Evolutionary conservation across 2,113 vertebrate genomes (phyloP).

Genomic region (Harpagus bidentatus): DNA sequence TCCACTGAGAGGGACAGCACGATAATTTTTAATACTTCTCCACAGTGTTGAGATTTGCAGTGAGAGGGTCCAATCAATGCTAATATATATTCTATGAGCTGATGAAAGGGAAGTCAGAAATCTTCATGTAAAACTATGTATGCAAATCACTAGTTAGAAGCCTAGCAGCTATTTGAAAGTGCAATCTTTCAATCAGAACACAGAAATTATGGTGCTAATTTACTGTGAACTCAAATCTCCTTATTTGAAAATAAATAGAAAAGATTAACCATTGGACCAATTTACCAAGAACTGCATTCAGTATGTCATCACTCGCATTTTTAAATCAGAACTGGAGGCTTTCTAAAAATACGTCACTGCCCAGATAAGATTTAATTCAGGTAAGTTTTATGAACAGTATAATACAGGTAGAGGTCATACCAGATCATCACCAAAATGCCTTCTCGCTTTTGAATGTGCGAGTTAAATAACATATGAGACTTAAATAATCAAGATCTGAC

Average conservation of each 20-base stretch:
- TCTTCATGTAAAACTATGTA: neutral
- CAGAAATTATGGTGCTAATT: constrained; percentile 38
- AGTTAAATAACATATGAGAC: neutral
- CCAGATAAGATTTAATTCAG: neutral
- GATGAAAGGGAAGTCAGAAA: constrained; percentile 18
- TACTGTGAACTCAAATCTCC: constrained; percentile 3
- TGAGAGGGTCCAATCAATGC: constrained; percentile 15
- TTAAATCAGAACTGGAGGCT: neutral
- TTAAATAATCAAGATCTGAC: neutral
- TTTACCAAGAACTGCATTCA: neutral
- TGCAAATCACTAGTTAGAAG: constrained; percentile 16
- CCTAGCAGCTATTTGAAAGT: constrained; percentile 7
- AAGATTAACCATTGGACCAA: neutral
- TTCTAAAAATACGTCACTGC: neutral
- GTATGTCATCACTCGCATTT: neutral
- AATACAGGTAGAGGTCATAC: neutral
- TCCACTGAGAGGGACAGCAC: neutral
- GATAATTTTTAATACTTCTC: constrained; percentile 17
- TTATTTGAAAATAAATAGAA: constrained; percentile 49
- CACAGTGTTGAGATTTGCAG: neutral
- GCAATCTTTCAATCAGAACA: constrained; percentile 38
- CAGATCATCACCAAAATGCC: neutral
- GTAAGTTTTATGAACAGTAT: neutral
- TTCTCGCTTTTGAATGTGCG: neutral
- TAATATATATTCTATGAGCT: neutral